Percentiles rank a stretch among this genome's conserved stretches.
Evolutionary conservation across 2,113 vertebrate species (phyloP).

Genomic region (Smithornis capensis): DNA sequence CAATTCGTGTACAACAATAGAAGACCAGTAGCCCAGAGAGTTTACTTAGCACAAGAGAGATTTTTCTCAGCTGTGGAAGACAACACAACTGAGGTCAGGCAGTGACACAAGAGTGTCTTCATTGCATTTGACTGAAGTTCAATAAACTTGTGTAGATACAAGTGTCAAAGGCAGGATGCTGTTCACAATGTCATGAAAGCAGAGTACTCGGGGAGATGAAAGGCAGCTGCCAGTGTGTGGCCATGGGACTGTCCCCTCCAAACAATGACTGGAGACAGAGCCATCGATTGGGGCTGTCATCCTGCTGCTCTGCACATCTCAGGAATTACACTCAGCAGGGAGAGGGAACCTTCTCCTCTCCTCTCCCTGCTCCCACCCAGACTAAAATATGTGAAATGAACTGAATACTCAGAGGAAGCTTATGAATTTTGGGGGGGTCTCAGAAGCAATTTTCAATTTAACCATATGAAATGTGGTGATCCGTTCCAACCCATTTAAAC

Average conservation of each 20-base stretch:
- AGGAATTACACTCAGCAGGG: not conserved
- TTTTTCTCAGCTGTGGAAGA: not conserved
- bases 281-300: not conserved
- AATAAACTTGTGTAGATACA: not conserved
- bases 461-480: not conserved
- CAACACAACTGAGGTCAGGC: not conserved
- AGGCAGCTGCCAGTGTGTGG: constrained; percentile 4
- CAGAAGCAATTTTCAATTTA: not conserved
- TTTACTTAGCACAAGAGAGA: not conserved
- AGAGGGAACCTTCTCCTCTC: not conserved
- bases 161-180: not conserved
- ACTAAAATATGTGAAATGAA: not conserved
- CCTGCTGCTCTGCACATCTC: not conserved
- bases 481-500: not conserved
- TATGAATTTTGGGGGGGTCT: not conserved
- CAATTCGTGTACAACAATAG: not conserved
- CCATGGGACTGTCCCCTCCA: not conserved
- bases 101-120: not conserved
- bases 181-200: not conserved
- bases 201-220: not conserved
- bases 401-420: not conserved
- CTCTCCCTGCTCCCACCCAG: not conserved
- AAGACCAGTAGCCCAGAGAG: not conserved
- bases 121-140: not conserved
- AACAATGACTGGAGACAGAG: not conserved